These are phyloP conservation scores for Cosmia pyralina DNA, from an alignment of 2,888 invertebrate genomes.

Conservation along the genomic window DNA sequence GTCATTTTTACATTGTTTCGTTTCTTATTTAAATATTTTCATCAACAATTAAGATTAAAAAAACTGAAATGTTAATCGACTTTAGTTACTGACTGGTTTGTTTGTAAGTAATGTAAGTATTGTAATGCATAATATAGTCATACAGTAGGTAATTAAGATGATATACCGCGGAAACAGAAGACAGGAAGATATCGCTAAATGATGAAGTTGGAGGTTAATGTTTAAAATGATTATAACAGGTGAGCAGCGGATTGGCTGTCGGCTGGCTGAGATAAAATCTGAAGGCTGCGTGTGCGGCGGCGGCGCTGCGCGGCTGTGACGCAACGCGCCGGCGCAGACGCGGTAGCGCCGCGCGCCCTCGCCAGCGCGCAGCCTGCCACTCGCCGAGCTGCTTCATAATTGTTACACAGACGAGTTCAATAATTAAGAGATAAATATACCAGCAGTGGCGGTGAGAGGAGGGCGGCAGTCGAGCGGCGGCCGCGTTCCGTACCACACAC, in stretches of 20 bases:
- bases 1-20: background rate
- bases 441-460: conserved; percentile 86
- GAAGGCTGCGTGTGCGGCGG: conserved; percentile 80
- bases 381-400: conserved; percentile 85
- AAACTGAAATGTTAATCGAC: too few species aligned
- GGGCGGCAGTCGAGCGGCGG: conserved; percentile 88
- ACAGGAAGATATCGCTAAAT: conserved; percentile 80
- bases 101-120: background rate
- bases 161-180: conserved; percentile 80
- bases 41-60: background rate
- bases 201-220: conserved; percentile 84
- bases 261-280: conserved; percentile 80
- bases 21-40: background rate
- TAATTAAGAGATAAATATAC: conserved; percentile 90
- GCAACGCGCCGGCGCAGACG: conserved; percentile 85
- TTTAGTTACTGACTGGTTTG: conserved; percentile 21
- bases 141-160: conserved; percentile 49
- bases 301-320: conserved; percentile 75
- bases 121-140: conserved; percentile 34
- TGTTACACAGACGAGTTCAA: conserved; percentile 88
- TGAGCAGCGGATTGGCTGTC: conserved; percentile 78
- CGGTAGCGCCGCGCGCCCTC: conserved; percentile 83
- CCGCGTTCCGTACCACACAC: conserved; percentile 88
- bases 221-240: conserved; percentile 80
- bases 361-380: conserved; percentile 74